Evolutionary conservation across 2,888 invertebrate species (phyloP).

Genomic region (Calameuta filiformis): DNA sequence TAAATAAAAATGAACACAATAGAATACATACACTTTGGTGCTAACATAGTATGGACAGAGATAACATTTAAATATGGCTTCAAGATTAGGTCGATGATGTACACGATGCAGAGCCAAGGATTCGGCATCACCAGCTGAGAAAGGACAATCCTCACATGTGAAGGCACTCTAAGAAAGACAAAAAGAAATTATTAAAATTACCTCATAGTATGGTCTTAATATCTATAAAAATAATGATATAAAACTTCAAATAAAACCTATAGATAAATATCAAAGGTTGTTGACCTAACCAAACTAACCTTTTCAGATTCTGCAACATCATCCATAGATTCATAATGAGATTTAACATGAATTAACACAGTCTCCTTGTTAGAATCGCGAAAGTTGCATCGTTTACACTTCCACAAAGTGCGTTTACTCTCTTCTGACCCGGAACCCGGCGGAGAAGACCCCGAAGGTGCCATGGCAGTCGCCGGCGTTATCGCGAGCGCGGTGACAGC

Average conservation of each 20-base stretch:
- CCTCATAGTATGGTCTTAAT: background rate
- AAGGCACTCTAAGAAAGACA: conserved; percentile 40
- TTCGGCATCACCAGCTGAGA: conserved; percentile 71
- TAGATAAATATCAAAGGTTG: background rate
- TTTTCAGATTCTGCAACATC: conserved; percentile 25
- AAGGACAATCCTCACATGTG: conserved; percentile 80
- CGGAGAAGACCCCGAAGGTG: conserved; percentile 19
- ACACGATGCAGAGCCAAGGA: conserved; percentile 74
- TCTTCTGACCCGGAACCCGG: conserved; percentile 61
- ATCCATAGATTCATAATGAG: conserved; percentile 69
- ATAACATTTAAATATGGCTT: conserved; percentile 81
- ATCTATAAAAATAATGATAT: background rate
- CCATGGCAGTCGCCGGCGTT: conserved; percentile 22
- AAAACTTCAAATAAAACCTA: background rate
- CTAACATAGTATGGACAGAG: conserved; percentile 84
- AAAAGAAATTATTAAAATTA: background rate
- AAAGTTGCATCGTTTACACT: conserved; percentile 91
- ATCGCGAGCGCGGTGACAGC: conserved; percentile 21
- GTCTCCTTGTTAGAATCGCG: conserved; percentile 75
- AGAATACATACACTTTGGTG: conserved; percentile 73
- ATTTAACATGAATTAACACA: conserved; percentile 75
- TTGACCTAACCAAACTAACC: conserved; percentile 26
- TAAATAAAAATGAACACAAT: background rate
- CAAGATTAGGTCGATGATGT: conserved; percentile 76
- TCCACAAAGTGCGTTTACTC: conserved; percentile 83